phyloP scores from a whole-genome alignment of 2,888 invertebrate genomes.

The Dryadula phaetusa region DNA sequence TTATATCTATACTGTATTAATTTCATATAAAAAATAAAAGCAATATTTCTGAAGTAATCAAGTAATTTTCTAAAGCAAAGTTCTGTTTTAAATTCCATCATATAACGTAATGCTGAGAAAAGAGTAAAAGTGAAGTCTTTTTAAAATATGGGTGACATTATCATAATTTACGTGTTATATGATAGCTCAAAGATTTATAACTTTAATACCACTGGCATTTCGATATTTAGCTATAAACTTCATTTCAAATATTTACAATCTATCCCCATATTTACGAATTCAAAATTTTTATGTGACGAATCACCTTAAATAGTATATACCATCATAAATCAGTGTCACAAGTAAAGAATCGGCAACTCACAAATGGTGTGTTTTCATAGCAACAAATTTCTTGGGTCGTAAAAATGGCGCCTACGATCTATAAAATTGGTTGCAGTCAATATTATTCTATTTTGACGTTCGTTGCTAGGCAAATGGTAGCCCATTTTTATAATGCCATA shows the following conservation, averaged over 20 bases:
- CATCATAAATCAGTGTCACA: conserved; percentile 12
- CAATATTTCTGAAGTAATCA: no score
- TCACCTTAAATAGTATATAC: not conserved
- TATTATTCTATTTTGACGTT: conserved; percentile 48
- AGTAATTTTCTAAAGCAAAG: no score
- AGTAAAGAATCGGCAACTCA: conserved; percentile 24
- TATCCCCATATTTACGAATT: not conserved
- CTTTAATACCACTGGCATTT: not conserved
- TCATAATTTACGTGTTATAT: not conserved
- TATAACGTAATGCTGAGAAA: not conserved
- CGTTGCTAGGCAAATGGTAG: conserved; percentile 47
- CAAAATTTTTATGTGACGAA: not conserved
- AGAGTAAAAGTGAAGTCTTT: not conserved
- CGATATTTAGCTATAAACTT: not conserved
- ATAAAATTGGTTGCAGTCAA: conserved; percentile 45
- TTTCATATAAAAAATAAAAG: no score
- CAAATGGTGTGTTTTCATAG: conserved; percentile 33
- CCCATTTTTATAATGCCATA: conserved; percentile 51
- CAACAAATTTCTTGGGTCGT: conserved; percentile 33
- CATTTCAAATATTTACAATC: not conserved
- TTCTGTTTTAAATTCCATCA: not conserved
- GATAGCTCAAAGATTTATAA: not conserved
- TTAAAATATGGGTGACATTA: not conserved
- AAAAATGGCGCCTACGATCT: conserved; percentile 48
- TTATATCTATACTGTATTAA: no score